Conservation (phyloP, 2,797 vertebrate genomes). For the Oreonectes daqikongensis region DNA sequence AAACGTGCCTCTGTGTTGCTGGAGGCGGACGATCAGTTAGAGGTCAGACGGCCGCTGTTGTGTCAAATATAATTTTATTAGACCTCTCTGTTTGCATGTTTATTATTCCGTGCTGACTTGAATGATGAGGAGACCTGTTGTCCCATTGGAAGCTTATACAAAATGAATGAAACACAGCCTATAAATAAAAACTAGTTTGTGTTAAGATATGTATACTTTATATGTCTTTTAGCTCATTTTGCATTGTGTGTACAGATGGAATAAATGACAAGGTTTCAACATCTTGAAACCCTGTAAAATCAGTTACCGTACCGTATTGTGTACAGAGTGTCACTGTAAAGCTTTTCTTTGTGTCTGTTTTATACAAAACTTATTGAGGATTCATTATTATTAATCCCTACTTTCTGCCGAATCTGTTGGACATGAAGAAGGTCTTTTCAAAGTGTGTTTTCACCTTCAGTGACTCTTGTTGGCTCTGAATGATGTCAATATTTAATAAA, state of each 20-base stretch:
- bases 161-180: neutral
- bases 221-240: neutral
- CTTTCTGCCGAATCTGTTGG: slow-evolving; percentile 2
- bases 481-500: slow-evolving; percentile 36
- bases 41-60: slow-evolving; percentile 31
- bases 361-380: neutral
- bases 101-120: neutral
- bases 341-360: neutral
- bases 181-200: neutral
- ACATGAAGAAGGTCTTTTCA: neutral
- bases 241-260: neutral
- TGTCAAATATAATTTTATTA: slow-evolving; percentile 27
- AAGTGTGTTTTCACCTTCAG: slow-evolving; percentile 4
- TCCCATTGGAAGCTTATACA: neutral
- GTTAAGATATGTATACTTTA: neutral
- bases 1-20: neutral
- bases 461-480: slow-evolving; percentile 9
- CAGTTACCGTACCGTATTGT: neutral
- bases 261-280: neutral
- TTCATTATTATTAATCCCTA: neutral
- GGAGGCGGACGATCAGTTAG: neutral
- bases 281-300: neutral
- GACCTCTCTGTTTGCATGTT: neutral
- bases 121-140: neutral
- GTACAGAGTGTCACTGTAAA: neutral